These are phyloP conservation scores for Stichodactyla helianthus DNA, from an alignment of 64 coral and sea anemone genomes.

Conservation along the genomic window DNA sequence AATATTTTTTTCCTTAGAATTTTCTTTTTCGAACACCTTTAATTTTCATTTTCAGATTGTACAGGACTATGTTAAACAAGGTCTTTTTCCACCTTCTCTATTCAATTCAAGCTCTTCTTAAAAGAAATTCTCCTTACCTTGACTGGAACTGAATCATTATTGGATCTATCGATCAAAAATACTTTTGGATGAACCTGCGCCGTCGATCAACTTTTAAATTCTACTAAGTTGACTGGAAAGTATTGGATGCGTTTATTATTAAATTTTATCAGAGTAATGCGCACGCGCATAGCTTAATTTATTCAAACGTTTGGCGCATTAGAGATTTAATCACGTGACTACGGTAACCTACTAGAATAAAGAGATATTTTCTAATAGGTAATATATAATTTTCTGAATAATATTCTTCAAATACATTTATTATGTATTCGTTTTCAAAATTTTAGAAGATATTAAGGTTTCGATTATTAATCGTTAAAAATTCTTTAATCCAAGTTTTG, in stretches of 20 bases:
- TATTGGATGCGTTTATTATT: no score
- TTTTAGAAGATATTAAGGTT: no score
- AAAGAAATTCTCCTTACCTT: not conserved
- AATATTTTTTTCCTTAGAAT: not conserved
- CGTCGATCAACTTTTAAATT: not conserved
- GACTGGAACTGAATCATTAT: not conserved
- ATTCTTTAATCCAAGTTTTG: no score
- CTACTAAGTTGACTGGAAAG: not conserved
- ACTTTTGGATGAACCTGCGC: no score
- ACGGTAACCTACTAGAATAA: not conserved
- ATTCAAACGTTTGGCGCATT: not conserved
- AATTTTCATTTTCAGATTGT: constrained; percentile 37
- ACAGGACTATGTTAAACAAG: constrained; percentile 47
- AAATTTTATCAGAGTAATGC: no score
- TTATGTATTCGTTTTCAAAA: no score
- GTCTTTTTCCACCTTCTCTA: constrained; percentile 54
- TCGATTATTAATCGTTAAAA: no score
- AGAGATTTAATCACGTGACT: not conserved
- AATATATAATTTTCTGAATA: not conserved
- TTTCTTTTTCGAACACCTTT: not conserved
- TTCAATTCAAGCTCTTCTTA: not conserved
- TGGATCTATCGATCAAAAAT: not conserved
- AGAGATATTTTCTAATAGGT: not conserved
- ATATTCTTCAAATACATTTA: not conserved
- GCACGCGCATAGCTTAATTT: not conserved